phyloP scores from a whole-genome alignment of 1,140 invertebrate species.

The Kradibia gibbosae region DNA sequence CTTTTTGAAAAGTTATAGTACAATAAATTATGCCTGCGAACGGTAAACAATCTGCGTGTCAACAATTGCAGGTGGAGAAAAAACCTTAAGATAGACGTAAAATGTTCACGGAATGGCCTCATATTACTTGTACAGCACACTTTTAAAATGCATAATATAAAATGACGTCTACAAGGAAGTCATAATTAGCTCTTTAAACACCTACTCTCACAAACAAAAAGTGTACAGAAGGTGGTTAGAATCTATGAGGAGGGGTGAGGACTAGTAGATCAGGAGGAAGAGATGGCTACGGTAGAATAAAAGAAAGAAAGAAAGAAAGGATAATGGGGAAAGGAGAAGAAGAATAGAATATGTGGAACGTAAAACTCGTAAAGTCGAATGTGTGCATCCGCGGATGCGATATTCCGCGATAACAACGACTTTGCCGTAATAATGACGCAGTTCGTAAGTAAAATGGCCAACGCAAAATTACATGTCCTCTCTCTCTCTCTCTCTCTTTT shows the following conservation, averaged over 20 bases:
- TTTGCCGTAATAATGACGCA: background rate
- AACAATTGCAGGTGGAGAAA: background rate
- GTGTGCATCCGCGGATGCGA: background rate
- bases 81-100: background rate
- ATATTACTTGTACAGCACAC: conserved; percentile 1
- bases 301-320: background rate
- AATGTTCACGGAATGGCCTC: background rate
- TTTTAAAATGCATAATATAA: conserved; percentile 14
- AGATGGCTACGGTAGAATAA: no score
- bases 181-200: conserved; percentile 34
- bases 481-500: no score
- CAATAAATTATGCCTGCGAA: background rate
- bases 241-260: no score
- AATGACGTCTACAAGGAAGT: conserved; percentile 16
- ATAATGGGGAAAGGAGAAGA: no score
- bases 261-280: no score
- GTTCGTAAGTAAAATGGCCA: background rate
- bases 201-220: background rate
- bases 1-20: conserved; percentile 4
- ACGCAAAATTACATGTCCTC: background rate
- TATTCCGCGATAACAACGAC: background rate
- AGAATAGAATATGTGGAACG: background rate
- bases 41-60: conserved; percentile 3
- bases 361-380: background rate
- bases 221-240: no score